Conservation (phyloP, 64 coral and sea anemone species). For the Montipora foliosa region DNA sequence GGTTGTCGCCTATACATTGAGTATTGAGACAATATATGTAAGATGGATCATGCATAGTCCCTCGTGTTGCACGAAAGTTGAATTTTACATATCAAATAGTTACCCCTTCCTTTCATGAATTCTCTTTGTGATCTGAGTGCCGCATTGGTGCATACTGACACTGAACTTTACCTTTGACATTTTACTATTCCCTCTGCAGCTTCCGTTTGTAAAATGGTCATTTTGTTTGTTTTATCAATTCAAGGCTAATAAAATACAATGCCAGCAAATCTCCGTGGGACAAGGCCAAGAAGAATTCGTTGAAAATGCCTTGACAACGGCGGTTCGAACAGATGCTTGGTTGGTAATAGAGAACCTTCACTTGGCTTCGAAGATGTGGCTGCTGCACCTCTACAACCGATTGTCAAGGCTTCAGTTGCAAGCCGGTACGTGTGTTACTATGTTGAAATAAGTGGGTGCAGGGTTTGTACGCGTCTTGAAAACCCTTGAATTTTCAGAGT, state of each 20-base stretch:
- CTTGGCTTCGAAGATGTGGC: slow-evolving; percentile 68
- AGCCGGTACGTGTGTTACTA: slow-evolving; percentile 64
- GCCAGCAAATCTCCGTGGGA: slow-evolving; percentile 81
- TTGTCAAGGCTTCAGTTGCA: slow-evolving; percentile 90
- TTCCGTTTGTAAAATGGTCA: not conserved
- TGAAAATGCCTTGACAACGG: slow-evolving; percentile 92
- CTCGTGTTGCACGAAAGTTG: no score
- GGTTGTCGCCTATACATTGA: no score
- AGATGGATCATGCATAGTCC: no score
- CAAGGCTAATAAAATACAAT: slow-evolving; percentile 79
- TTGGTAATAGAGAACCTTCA: slow-evolving; percentile 94
- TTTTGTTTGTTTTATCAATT: not conserved
- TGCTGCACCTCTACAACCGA: slow-evolving; percentile 90
- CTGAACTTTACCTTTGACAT: not conserved
- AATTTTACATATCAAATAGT: no score
- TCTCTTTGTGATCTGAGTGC: no score
- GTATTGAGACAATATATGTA: no score
- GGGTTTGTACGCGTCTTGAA: no score
- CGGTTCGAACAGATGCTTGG: slow-evolving; percentile 91
- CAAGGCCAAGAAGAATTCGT: slow-evolving; percentile 79
- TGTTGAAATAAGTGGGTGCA: not conserved
- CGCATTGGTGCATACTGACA: no score
- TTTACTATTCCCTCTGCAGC: not conserved
- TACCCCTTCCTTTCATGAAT: no score
- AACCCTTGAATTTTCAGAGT: no score